phyloP scores from a whole-genome alignment of 2,888 invertebrate genomes.

The Parthenolecanium corni region DNA sequence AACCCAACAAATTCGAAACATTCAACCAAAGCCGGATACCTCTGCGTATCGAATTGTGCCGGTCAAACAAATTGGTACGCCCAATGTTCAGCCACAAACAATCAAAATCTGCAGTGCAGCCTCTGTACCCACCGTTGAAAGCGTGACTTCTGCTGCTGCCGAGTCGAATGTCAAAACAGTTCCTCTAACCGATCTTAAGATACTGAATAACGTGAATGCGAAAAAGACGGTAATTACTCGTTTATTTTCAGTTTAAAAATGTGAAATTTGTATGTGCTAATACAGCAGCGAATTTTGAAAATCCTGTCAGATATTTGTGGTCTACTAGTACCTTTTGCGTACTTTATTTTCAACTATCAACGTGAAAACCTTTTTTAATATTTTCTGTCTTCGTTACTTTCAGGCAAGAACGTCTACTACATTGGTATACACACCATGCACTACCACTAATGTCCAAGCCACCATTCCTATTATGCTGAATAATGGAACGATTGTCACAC shows the following conservation, averaged over 20 bases:
- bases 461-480: constrained; percentile 46
- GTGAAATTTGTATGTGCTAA: no score
- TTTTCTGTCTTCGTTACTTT: neutral
- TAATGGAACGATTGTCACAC: constrained; percentile 54
- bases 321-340: no score
- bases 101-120: constrained; percentile 7
- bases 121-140: neutral
- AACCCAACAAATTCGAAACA: constrained; percentile 19
- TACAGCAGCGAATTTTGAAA: no score
- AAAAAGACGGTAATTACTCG: constrained; percentile 16
- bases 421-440: constrained; percentile 23
- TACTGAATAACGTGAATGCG: constrained; percentile 1
- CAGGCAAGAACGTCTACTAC: constrained; percentile 14
- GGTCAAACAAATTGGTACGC: constrained; percentile 1
- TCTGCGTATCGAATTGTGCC: constrained; percentile 25
- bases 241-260: no score
- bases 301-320: no score
- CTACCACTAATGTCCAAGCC: constrained; percentile 9
- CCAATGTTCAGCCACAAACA: constrained; percentile 3
- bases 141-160: neutral
- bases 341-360: no score
- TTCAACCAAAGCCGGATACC: constrained; percentile 27
- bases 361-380: neutral
- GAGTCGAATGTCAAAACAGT: constrained; percentile 13
- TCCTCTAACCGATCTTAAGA: constrained; percentile 11